These are phyloP conservation scores for Trogon surrucura DNA, from an alignment of 2,113 vertebrate species.

Conservation along the genomic window DNA sequence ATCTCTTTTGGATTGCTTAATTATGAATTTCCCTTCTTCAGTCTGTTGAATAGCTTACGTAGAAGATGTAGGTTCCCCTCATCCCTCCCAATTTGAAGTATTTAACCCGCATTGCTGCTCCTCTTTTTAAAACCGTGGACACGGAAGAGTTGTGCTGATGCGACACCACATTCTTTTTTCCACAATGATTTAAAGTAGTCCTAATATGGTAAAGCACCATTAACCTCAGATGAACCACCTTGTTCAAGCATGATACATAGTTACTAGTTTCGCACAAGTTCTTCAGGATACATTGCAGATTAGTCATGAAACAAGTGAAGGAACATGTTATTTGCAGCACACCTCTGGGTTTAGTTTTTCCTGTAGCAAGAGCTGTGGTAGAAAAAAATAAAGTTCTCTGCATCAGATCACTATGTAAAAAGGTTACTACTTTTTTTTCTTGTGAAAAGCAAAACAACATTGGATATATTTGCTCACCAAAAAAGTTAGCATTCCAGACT, in stretches of 20 bases:
- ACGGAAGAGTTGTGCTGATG: not conserved
- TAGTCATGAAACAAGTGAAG: conserved; percentile 44
- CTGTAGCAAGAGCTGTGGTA: not conserved
- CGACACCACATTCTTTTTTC: conserved; percentile 8
- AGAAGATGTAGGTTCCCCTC: not conserved
- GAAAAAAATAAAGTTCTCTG: not conserved
- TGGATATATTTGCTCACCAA: not conserved
- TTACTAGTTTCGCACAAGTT: conserved; percentile 41
- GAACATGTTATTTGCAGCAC: not conserved
- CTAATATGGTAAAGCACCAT: conserved; percentile 2
- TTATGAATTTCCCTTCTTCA: not conserved
- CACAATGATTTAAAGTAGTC: not conserved
- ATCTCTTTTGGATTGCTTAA: not conserved
- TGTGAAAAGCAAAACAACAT: not conserved
- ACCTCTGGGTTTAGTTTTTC: not conserved
- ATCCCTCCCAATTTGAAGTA: not conserved
- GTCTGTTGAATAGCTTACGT: not conserved
- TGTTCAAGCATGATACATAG: conserved; percentile 46
- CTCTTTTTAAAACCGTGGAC: not conserved
- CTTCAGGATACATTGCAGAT: conserved; percentile 3
- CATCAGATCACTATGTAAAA: not conserved
- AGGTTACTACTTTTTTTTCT: not conserved
- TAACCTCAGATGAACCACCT: conserved; percentile 41
- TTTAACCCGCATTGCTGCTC: not conserved
- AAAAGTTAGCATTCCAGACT: not conserved